Conservation (phyloP, 2,113 vertebrate genomes). For the Procapra przewalskii region DNA sequence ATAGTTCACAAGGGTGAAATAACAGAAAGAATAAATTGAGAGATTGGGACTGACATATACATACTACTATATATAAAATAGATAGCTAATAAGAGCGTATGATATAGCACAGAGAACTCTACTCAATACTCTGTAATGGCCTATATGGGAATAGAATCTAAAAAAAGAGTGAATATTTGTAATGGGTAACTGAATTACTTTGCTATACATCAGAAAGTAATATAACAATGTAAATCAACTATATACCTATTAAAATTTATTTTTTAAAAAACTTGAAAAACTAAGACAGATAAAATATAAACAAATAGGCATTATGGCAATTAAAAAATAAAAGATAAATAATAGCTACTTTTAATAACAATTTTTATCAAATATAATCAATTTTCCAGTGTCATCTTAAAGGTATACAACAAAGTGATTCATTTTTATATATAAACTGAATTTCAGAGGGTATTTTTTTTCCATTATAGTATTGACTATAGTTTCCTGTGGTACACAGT, state of each 20-base stretch:
- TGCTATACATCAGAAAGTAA: neutral
- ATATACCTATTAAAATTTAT: neutral
- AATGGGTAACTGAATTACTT: neutral
- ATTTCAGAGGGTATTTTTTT: neutral
- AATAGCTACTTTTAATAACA: neutral
- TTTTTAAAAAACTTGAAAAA: neutral
- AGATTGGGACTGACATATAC: neutral
- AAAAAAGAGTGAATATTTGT: neutral
- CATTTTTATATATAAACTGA: neutral
- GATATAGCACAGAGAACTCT: neutral
- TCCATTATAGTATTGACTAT: neutral
- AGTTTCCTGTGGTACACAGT: neutral
- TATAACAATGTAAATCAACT: neutral
- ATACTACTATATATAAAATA: neutral
- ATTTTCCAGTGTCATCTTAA: neutral
- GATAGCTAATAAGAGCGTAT: neutral
- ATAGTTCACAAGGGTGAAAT: neutral
- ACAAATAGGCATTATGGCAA: neutral
- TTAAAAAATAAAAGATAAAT: neutral
- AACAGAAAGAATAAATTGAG: neutral
- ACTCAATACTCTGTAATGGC: neutral
- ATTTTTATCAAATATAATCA: neutral
- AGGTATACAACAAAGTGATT: neutral
- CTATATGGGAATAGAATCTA: neutral
- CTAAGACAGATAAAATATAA: neutral